These are phyloP conservation scores for Malurus elegans DNA, from an alignment of 2,113 vertebrate species.

Conservation along the genomic window DNA sequence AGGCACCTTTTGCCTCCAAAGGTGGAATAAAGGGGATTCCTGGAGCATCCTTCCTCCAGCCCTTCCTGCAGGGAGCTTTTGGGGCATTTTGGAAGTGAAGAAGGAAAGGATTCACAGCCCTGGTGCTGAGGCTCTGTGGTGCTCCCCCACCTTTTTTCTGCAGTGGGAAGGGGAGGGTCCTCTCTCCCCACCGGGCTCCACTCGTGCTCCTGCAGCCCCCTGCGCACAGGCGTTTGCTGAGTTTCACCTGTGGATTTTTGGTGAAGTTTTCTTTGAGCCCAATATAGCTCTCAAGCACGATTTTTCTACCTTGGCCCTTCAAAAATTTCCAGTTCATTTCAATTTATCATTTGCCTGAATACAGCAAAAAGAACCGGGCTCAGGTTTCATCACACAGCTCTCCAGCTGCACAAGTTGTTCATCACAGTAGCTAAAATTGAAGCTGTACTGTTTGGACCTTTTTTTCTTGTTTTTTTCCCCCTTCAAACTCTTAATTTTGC, in stretches of 20 bases:
- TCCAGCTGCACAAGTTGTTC: slow-evolving; percentile 29
- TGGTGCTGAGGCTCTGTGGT: background rate
- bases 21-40: background rate
- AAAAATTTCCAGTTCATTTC: background rate
- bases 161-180: background rate
- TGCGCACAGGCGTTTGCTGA: background rate
- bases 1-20: background rate
- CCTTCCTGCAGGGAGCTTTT: background rate
- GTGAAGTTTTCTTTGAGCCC: slow-evolving; percentile 1
- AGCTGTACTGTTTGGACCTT: background rate
- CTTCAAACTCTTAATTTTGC: background rate
- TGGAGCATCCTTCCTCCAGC: too few species aligned
- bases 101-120: background rate
- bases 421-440: background rate
- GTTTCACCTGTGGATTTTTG: slow-evolving; percentile 21
- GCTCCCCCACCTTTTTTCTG: background rate
- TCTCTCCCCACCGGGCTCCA: background rate
- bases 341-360: slow-evolving; percentile 25
- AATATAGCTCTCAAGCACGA: background rate
- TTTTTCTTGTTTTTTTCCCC: background rate
- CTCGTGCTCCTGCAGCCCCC: accelerated
- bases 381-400: background rate
- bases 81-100: background rate
- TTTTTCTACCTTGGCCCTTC: background rate
- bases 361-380: slow-evolving; percentile 9